These are phyloP conservation scores for Pelodiscus sinensis DNA, from an alignment of 2,113 vertebrate genomes.

Conservation along the genomic window DNA sequence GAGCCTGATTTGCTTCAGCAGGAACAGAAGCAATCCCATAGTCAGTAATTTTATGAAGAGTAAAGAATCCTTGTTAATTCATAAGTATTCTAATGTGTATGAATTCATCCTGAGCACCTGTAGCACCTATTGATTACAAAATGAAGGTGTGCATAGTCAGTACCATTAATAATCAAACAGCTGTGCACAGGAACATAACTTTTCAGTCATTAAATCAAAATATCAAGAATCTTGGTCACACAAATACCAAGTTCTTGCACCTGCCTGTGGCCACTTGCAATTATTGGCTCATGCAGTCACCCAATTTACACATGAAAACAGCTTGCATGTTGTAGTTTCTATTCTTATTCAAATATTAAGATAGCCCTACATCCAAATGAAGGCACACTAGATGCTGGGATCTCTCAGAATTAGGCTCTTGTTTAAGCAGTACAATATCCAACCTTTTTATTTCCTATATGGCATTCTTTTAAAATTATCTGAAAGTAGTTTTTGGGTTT, in stretches of 20 bases:
- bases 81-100: neutral
- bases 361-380: neutral
- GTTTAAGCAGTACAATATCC: neutral
- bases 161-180: neutral
- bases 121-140: neutral
- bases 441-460: neutral
- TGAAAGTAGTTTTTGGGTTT: neutral
- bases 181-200: neutral
- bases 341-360: neutral
- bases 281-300: neutral
- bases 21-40: neutral
- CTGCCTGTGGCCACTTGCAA: neutral
- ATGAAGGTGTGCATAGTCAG: neutral
- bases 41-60: neutral
- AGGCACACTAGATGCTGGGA: neutral
- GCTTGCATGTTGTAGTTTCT: constrained; percentile 41
- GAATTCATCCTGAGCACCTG: neutral
- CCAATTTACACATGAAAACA: constrained; percentile 40
- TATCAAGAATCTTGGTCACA: neutral
- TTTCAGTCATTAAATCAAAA: neutral
- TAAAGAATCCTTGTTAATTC: neutral
- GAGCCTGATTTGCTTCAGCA: neutral
- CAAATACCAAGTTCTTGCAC: accelerated
- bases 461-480: neutral
- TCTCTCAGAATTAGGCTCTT: neutral